Conservation (phyloP, 1,140 invertebrate species). For the Conus betulinus region DNA sequence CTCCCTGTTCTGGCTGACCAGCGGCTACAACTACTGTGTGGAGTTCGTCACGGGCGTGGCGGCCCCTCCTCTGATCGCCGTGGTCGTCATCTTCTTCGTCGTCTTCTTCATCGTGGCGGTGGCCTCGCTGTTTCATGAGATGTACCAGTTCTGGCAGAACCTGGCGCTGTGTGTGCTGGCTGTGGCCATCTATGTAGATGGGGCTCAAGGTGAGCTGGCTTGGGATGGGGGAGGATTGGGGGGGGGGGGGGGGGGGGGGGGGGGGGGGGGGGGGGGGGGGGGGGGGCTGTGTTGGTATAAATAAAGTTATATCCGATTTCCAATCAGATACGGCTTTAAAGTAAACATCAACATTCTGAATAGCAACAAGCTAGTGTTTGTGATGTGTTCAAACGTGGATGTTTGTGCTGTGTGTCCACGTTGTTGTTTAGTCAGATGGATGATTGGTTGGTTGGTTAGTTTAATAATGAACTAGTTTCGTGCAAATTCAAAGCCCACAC, state of each 20-base stretch:
- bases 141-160: constrained; percentile 55
- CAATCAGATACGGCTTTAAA: neutral
- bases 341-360: neutral
- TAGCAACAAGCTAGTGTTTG: too few species aligned
- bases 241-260: neutral
- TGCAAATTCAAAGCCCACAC: too few species aligned
- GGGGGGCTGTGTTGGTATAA: too few species aligned
- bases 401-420: too few species aligned
- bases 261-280: too few species aligned
- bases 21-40: constrained; percentile 49
- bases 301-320: neutral
- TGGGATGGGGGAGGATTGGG: neutral
- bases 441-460: too few species aligned
- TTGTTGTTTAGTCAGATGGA: too few species aligned
- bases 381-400: too few species aligned
- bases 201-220: constrained; percentile 7
- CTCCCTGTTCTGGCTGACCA: constrained; percentile 56
- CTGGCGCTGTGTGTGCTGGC: constrained; percentile 52
- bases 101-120: constrained; percentile 45
- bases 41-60: constrained; percentile 35
- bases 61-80: constrained; percentile 45
- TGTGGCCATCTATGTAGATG: constrained; percentile 51
- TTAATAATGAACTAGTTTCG: too few species aligned
- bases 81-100: constrained; percentile 50
- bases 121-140: constrained; percentile 51